Evolutionary conservation across 1,140 invertebrate species (phyloP).

Genomic region (Homarus americanus): DNA sequence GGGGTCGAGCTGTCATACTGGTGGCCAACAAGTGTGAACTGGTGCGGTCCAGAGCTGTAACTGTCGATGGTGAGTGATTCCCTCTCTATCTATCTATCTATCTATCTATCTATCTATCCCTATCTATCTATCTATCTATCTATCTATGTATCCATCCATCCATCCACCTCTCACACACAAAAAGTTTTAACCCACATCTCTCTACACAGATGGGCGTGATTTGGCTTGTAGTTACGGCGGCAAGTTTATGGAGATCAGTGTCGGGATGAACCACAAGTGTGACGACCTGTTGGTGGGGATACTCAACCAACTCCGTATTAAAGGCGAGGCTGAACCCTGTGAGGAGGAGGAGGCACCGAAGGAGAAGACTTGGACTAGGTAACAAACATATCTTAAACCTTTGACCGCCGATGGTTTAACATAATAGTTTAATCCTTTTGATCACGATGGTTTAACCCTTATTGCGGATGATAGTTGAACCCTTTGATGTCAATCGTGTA

Average conservation of each 20-base stretch:
- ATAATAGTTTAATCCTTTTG: too few relatives aligned
- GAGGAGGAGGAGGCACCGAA: constrained; percentile 81
- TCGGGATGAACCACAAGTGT: constrained; percentile 93
- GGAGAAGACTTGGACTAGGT: constrained; percentile 77
- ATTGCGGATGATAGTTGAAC: too few relatives aligned
- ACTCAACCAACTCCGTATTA: constrained; percentile 89
- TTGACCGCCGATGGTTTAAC: too few relatives aligned
- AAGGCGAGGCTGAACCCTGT: constrained; percentile 79
- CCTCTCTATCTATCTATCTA: too few relatives aligned
- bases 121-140: too few relatives aligned
- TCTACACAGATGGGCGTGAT: constrained; percentile 87
- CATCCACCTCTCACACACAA: too few relatives aligned
- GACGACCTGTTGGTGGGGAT: constrained; percentile 91
- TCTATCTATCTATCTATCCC: too few relatives aligned
- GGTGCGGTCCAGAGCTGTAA: constrained; percentile 91
- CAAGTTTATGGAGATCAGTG: constrained; percentile 93
- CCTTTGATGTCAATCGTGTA: too few relatives aligned
- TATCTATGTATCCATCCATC: too few relatives aligned
- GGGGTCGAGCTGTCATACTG: constrained; percentile 88
- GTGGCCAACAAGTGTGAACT: constrained; percentile 98
- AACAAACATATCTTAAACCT: too few relatives aligned
- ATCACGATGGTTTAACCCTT: too few relatives aligned
- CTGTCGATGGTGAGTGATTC: constrained; percentile 87
- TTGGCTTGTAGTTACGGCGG: constrained; percentile 90
- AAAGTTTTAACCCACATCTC: too few relatives aligned